A percentile compares a stretch with the other conserved stretches of the same genome.
Conservation (phyloP, 1,140 invertebrate genomes). For the Thalassaphorura encarpata region DNA sequence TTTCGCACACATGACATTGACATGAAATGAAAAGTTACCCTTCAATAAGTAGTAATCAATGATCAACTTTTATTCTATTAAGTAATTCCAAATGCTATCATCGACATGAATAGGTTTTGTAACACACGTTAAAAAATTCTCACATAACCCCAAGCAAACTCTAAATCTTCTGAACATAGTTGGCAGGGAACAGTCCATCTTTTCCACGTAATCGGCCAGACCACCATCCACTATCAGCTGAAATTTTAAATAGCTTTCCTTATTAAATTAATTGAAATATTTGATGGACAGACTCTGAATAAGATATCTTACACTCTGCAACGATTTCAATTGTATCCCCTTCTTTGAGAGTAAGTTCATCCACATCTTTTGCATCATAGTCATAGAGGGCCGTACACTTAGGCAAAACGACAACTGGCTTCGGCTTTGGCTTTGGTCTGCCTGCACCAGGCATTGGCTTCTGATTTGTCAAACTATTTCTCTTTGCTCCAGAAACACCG, state of each 20-base stretch:
- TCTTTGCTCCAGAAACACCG: conserved; percentile 38
- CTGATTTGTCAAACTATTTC: conserved; percentile 11
- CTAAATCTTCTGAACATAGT: conserved; percentile 53
- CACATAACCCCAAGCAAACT: no score
- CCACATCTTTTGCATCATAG: conserved; percentile 56
- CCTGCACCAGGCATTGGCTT: conserved; percentile 19
- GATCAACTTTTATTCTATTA: no score
- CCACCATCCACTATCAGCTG: conserved; percentile 64
- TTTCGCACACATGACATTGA: no score
- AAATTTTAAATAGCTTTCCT: conserved; percentile 30
- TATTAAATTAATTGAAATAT: background rate
- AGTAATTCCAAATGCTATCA: no score
- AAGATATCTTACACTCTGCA: conserved; percentile 47
- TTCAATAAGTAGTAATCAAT: no score
- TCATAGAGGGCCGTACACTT: conserved; percentile 52
- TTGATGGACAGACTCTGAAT: conserved; percentile 2
- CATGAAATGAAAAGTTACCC: no score
- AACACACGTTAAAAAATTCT: no score
- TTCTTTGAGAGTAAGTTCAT: conserved; percentile 54
- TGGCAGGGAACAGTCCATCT: conserved; percentile 56
- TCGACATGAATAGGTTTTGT: no score
- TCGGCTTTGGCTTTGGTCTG: conserved; percentile 31
- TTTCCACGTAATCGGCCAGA: conserved; percentile 47
- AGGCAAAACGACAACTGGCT: conserved; percentile 41
- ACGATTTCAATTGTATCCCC: conserved; percentile 55